Evolutionary conservation across 1,140 invertebrate species (phyloP), one percentile per base, ranked within the genome.

Genomic region (Pogonognathellus flavescens): DNA sequence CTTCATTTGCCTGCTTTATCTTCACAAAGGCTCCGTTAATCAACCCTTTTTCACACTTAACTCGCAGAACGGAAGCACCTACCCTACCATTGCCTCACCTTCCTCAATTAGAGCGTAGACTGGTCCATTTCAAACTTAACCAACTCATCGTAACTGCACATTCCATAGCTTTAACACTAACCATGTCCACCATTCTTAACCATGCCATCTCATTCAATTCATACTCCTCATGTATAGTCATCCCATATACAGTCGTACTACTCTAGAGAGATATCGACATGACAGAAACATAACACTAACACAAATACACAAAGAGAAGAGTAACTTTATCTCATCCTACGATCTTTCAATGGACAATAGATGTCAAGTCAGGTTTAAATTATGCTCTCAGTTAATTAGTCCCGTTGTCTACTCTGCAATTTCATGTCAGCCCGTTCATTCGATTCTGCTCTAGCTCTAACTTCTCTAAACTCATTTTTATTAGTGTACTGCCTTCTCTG

Each of bases 251-350:
- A 3, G 6, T 6, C 6, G 6, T 41, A 41, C 31, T 41, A 41
- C 31, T 41, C n/a, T n/a, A n/a, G n/a, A 41, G 2, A 41, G 31
- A 41, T 41, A 41, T 76, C 3, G 41, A 41, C 70, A 76, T 76
- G 70, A 76, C 70, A 76, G 70, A 76, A 76, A 76, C 70, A 76
- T 50, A 76, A 50, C 70, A 76, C 70, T 76, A 76, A 76, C 70
- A 76, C 70, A 76, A 76, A 76, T 50, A 18, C 41, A 49, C 6
- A 76, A 76, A n/a, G 70, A 49, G 70, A 5, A 25, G 41, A n/a
- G 31, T 13, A 31, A n/a, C 18, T 66, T 25, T 66, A 76, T 76
- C 70, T 76, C 31, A 76, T 49, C 70, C 41, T 41, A 25, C 70
- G 14, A 76, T 76, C 70, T 76, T 16, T n/a, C 70, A 49, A 76